Base-by-base conservation (phyloP, 2,113 vertebrate species). In the Barnardius zonarius region DNA sequence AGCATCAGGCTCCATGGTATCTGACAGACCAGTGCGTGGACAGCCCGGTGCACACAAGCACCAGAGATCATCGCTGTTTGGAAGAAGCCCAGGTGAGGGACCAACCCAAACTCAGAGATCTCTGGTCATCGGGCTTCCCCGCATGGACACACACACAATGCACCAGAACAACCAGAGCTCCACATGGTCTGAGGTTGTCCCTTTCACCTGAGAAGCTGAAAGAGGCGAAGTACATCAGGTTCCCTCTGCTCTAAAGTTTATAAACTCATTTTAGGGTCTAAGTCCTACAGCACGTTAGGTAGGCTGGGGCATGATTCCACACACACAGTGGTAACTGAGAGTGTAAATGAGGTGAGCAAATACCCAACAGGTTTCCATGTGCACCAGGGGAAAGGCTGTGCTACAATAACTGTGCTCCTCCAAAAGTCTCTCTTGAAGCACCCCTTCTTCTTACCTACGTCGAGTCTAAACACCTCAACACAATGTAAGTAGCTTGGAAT, bases 361-460 rank as follows among this genome's bases (percentile, higher is more conserved):
- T 7, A 39, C 59, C 62, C 77, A 19, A 7, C 25, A 24, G 72
- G 5, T 68, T 52, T 24, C 91, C 57, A 4, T 13, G 84, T 70
- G 35, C 69, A 30, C 7, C 61, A 28, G 49, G 27, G 23, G 39
- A 90, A 59, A 52, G 55, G 46, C 75, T 77, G 59, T 52, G 57
- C 67, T 37, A 27, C 87, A 85, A n/a, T 8, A 48, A 22, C 37
- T 2, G 4, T 23, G 23, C 4, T 52, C 57, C 44, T 66, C 62
- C 70, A 78, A 52, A 85, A 72, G 16, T 3, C 35, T 51, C 77
- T 27, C 88, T 63, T 51, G 63, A 74, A 44, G 35, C 13, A 87
- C 23, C 46, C 18, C 10, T 41, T 30, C 30, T n/a, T 81, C 69
- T 39, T 19, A 52, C 95, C 91, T 98, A 98, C 12, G 66, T 23